Evolutionary conservation across 2,113 vertebrate genomes (phyloP), one percentile per base, ranked within the genome.

Genomic region (Sclerurus mexicanus): DNA sequence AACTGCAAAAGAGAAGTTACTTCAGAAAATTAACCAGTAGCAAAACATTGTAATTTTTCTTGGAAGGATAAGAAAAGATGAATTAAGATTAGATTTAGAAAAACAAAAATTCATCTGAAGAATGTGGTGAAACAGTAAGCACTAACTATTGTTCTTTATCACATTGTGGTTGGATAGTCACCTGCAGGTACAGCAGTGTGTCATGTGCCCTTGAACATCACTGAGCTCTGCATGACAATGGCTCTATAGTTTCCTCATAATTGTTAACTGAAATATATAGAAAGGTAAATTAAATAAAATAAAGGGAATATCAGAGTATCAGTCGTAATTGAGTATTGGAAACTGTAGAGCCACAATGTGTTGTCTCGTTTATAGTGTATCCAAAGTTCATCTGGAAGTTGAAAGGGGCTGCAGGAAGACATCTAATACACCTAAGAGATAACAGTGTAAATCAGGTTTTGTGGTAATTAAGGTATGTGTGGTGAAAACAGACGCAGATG

Each of bases 401-500:
- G 90, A 85, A 94, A 96, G 80, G 80, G 83, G 84, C 79, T 0
- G 0, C 68, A 71, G 94, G 83, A 95, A 95, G 60, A n/a, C 50
- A 39, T 86, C 14, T 31, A 89, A 47, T 39, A 55, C 56, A 86
- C 52, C 64, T 30, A 22, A 31, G 56, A 72, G 88, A 93, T 94
- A 94, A 79, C 44, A 39, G 33, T 75, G 86, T 68, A 95, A 78
- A 96, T 94, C 82, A 93, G 23, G 9, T 58, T 78, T 89, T 92
- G 79, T 66, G 92, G 90, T 62, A 79, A 58, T 93, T 63, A 76
- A 95, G 74, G 74, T 53, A 63, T 59, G 56, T 46, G 64, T 75
- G 83, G 44, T 90, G 90, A 95, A 92, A 95, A 95, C 67, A 87
- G 78, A 89, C 20, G 68, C 37, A 88, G 90, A 88, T 83, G 23